Percentiles rank a stretch among this genome's conserved stretches.
Conservation (phyloP, 2,113 vertebrate species). For the Malaclemys terrapin region DNA sequence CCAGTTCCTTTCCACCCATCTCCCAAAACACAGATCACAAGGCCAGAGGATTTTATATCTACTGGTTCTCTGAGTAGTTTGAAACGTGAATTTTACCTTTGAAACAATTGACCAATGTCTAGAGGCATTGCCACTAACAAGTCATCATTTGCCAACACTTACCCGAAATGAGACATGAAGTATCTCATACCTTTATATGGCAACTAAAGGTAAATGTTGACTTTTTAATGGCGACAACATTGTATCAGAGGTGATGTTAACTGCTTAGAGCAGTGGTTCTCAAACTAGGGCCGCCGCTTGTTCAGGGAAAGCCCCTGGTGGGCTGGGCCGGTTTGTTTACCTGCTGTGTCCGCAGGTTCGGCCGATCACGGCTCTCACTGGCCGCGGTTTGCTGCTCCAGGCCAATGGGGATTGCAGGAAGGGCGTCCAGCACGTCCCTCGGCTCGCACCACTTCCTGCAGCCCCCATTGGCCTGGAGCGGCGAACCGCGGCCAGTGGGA, state of each 20-base stretch:
- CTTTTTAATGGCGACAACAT: not conserved
- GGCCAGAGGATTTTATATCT: not conserved
- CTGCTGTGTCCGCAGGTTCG: too few relatives aligned
- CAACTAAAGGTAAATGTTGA: rapidly evolving
- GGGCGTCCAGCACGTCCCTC: too few relatives aligned
- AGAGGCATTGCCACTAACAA: not conserved
- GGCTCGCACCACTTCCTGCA: too few relatives aligned
- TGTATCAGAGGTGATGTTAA: not conserved
- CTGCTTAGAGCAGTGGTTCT: not conserved
- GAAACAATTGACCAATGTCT: not conserved
- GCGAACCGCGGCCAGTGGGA: too few relatives aligned
- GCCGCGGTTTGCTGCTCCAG: too few relatives aligned
- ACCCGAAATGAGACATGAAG: not conserved
- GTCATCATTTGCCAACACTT: not conserved
- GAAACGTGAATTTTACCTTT: not conserved
- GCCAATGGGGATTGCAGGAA: too few relatives aligned
- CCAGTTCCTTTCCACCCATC: not conserved
- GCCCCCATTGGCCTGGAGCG: too few relatives aligned
- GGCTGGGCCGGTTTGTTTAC: too few relatives aligned
- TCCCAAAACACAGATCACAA: constrained; percentile 23
- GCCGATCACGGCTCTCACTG: too few relatives aligned
- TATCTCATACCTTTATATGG: not conserved
- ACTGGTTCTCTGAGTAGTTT: not conserved
- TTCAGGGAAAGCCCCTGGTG: too few relatives aligned
- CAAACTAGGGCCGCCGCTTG: too few relatives aligned